A percentile compares a stretch with the other conserved stretches of the same genome.
These are phyloP conservation scores for Liopterus haemorrhoidalis DNA, from an alignment of 2,888 invertebrate species.

Conservation along the genomic window DNA sequence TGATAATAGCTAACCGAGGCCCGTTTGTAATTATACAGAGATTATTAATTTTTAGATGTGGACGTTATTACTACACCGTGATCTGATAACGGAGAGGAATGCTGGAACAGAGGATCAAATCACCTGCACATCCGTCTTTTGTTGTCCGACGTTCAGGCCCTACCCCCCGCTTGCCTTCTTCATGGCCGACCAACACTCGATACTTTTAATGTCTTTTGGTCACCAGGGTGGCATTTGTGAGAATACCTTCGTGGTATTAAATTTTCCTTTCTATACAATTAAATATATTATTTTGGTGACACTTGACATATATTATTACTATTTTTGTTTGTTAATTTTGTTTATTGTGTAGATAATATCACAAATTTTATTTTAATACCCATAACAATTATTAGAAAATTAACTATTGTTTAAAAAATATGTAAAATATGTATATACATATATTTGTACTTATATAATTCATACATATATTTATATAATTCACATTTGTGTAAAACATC, in stretches of 20 bases:
- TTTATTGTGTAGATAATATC: background rate
- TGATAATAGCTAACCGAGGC: too few relatives aligned
- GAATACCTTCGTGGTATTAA: too few relatives aligned
- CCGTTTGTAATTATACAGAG: conserved; percentile 15
- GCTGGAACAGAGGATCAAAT: conserved; percentile 14
- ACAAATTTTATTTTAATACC: conserved; percentile 2
- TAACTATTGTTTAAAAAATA: too few relatives aligned
- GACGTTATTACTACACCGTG: conserved; percentile 1
- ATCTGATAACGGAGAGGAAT: conserved; percentile 17
- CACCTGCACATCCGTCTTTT: conserved; percentile 15
- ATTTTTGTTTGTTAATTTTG: background rate
- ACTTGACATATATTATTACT: too few relatives aligned
- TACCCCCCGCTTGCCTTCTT: conserved; percentile 1
- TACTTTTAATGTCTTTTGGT: conserved; percentile 6
- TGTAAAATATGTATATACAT: too few relatives aligned
- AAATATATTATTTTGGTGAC: too few relatives aligned
- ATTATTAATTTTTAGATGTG: conserved; percentile 12
- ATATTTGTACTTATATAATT: too few relatives aligned
- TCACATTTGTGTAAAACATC: too few relatives aligned
- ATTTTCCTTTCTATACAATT: too few relatives aligned
- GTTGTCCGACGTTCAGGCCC: background rate
- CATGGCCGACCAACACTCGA: conserved; percentile 5
- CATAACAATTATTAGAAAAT: too few relatives aligned
- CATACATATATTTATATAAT: too few relatives aligned
- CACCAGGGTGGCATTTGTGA: conserved; percentile 12